phyloP scores from a whole-genome alignment of 2,113 vertebrate genomes.

The Brachypteracias leptosomus region DNA sequence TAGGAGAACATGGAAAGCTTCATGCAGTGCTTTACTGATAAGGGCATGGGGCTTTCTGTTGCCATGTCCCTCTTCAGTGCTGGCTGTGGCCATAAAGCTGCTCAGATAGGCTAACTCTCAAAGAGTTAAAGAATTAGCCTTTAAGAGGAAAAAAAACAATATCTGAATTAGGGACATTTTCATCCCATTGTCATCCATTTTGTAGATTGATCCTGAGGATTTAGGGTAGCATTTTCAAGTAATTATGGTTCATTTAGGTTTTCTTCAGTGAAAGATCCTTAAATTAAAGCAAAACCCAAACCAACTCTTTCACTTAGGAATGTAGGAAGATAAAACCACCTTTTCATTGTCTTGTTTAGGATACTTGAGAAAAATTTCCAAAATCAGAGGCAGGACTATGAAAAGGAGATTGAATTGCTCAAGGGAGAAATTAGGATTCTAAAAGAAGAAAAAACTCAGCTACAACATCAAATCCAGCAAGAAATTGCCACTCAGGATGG shows the following conservation, averaged over 20 bases:
- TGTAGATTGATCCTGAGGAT: not conserved
- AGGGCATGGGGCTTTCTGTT: not conserved
- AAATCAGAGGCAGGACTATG: constrained; percentile 82
- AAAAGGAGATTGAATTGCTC: constrained; percentile 79
- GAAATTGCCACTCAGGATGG: constrained; percentile 63
- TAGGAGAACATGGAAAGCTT: not conserved
- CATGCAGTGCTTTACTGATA: not conserved
- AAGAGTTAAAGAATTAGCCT: not conserved
- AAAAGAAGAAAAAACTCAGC: constrained; percentile 77
- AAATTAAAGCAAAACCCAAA: not conserved
- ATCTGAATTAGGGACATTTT: not conserved
- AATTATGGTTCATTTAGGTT: not conserved
- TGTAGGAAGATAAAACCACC: not conserved
- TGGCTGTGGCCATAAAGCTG: not conserved
- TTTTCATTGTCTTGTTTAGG: constrained; percentile 59
- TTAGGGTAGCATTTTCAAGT: not conserved
- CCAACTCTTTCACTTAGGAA: not conserved
- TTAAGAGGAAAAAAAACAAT: not conserved
- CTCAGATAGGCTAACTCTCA: not conserved
- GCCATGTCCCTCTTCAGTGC: not conserved
- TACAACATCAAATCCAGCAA: constrained; percentile 80
- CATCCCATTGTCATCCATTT: not conserved
- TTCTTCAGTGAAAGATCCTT: not conserved
- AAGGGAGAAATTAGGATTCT: constrained; percentile 81
- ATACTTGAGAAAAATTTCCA: constrained; percentile 88